Percentiles rank a stretch among this genome's conserved stretches.
phyloP scores from a whole-genome alignment of 2,888 invertebrate genomes.

The Drosophila yooni region DNA sequence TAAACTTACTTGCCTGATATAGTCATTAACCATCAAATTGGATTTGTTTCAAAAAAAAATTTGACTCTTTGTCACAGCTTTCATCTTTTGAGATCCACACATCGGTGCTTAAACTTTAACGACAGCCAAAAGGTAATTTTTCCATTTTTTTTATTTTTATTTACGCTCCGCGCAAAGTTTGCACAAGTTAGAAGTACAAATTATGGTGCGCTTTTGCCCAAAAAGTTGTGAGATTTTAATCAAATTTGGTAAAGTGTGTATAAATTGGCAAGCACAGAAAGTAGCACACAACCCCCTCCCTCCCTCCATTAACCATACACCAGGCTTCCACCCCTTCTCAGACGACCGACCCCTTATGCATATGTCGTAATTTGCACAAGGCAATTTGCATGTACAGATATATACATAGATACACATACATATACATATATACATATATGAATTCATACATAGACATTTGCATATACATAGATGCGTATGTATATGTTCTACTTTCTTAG shows the following conservation, averaged over 20 bases:
- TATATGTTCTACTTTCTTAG: conserved; percentile 37
- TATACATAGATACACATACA: background rate
- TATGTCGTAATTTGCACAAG: conserved; percentile 73
- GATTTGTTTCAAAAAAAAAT: background rate
- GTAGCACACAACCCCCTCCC: conserved; percentile 13
- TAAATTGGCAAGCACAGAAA: conserved; percentile 69
- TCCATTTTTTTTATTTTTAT: conserved; percentile 17
- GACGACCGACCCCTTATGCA: conserved; percentile 46
- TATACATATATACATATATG: conserved; percentile 1
- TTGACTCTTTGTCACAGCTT: background rate
- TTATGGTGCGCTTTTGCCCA: conserved; percentile 33
- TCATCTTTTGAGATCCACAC: background rate
- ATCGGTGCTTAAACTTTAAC: background rate
- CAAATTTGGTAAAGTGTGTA: conserved; percentile 79
- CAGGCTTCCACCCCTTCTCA: background rate
- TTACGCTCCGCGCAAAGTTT: conserved; percentile 44
- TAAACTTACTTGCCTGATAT: background rate
- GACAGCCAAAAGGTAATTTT: conserved; percentile 1
- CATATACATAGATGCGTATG: background rate
- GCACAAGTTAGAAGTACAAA: conserved; percentile 59
- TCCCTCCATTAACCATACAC: conserved; percentile 12
- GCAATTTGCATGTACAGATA: conserved; percentile 63
- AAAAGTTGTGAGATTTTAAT: conserved; percentile 70
- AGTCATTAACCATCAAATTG: background rate
- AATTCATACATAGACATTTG: conserved; percentile 10